Percentiles rank a stretch among this genome's conserved stretches.
Conservation (phyloP, 2,113 vertebrate species). For the Lepisosteus osseus region DNA sequence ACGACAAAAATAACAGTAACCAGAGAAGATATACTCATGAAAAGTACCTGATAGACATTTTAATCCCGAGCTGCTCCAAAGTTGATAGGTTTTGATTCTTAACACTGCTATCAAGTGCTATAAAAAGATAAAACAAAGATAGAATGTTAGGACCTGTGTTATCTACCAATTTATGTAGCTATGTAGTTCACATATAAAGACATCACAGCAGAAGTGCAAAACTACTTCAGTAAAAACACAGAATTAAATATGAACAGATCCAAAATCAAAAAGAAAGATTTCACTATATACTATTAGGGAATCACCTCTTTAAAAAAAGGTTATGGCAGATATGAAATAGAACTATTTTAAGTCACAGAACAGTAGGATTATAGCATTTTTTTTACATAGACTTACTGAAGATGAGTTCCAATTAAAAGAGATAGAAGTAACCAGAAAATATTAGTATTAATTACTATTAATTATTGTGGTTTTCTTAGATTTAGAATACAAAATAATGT, state of each 20-base stretch:
- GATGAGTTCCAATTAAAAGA: too few species aligned
- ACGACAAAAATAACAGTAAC: neutral
- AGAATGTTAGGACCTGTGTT: neutral
- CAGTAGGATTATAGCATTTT: too few species aligned
- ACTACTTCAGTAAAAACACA: too few species aligned
- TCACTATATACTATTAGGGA: neutral
- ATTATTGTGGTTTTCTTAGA: too few species aligned
- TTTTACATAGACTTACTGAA: too few species aligned
- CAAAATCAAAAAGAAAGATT: neutral
- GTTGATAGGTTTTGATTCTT: conserved; percentile 62
- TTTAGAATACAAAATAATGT: too few species aligned
- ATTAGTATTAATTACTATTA: too few species aligned
- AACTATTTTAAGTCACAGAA: too few species aligned
- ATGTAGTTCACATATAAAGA: neutral
- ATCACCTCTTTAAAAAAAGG: too few species aligned
- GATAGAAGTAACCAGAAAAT: too few species aligned
- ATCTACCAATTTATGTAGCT: neutral
- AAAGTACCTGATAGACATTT: conserved; percentile 70
- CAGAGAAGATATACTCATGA: too few species aligned
- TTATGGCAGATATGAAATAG: too few species aligned
- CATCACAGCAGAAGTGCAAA: neutral
- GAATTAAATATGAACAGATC: neutral
- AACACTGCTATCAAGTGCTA: conserved; percentile 53
- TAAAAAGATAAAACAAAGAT: conserved; percentile 39
- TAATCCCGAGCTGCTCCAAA: conserved; percentile 72